phyloP scores from a whole-genome alignment of 2,797 vertebrate genomes.

The Craterocephalus amniculus region DNA sequence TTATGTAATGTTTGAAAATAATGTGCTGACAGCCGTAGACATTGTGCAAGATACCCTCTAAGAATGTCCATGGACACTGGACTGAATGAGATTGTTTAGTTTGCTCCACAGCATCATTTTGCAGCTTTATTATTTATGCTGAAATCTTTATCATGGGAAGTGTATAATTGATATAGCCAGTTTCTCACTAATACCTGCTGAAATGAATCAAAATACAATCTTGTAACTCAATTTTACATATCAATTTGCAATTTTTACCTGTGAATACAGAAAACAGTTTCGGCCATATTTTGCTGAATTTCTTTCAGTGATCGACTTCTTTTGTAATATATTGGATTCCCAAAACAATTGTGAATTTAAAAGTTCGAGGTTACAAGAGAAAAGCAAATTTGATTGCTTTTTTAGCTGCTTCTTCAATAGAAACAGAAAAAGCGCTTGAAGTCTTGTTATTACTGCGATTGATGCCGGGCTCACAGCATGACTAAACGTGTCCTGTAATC shows the following conservation, averaged over 20 bases:
- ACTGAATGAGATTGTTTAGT: not conserved
- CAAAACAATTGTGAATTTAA: conserved; percentile 17
- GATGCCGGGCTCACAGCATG: conserved; percentile 43
- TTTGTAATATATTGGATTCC: conserved; percentile 1
- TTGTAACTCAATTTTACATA: not conserved
- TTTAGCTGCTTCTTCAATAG: conserved; percentile 45
- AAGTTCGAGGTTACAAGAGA: conserved; percentile 29
- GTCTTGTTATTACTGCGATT: conserved; percentile 24
- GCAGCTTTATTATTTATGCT: not conserved
- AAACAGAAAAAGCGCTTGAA: conserved; percentile 32
- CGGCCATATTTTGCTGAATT: not conserved
- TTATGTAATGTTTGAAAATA: not conserved
- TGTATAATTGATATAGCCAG: not conserved
- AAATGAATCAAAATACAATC: not conserved
- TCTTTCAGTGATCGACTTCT: conserved; percentile 4
- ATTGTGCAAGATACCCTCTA: not conserved
- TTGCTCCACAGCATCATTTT: not conserved
- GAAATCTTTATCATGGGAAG: too few species aligned
- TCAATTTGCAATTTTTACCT: not conserved
- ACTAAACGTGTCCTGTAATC: conserved; percentile 39
- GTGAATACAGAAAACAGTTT: not conserved
- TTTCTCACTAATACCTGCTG: not conserved
- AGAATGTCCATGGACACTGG: not conserved
- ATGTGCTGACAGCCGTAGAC: not conserved
- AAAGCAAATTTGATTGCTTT: conserved; percentile 41